A percentile compares a stretch with the other conserved stretches of the same genome.
Conservation (phyloP, 2,797 vertebrate species). For the Anas capensis region DNA sequence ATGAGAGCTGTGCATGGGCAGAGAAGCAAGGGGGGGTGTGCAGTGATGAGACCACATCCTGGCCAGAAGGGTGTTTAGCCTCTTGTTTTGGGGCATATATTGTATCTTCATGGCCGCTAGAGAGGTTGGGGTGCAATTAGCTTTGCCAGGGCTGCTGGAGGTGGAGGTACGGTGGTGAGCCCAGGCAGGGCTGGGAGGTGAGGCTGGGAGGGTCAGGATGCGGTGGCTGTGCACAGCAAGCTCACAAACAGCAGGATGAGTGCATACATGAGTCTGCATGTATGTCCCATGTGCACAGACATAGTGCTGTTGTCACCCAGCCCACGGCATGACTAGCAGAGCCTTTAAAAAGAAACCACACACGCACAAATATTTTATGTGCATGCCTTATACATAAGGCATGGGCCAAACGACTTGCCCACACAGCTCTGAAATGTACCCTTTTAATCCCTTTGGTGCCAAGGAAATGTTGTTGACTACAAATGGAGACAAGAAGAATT, state of each 20-base stretch:
- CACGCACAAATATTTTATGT: slow-evolving; percentile 66
- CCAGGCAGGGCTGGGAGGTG: not conserved
- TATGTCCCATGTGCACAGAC: slow-evolving; percentile 50
- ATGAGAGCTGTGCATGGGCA: not conserved
- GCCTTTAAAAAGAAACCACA: slow-evolving; percentile 69
- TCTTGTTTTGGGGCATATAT: not conserved
- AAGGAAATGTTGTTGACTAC: slow-evolving; percentile 64
- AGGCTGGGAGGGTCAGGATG: not conserved
- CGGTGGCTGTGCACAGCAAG: not conserved
- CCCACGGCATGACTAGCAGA: slow-evolving; percentile 55
- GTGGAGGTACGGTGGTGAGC: not conserved
- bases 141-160: not conserved
- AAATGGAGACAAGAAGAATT: slow-evolving; percentile 37
- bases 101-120: not conserved
- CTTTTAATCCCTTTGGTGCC: slow-evolving; percentile 54
- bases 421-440: slow-evolving; percentile 67
- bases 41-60: accelerated
- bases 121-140: not conserved
- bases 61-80: not conserved
- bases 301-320: slow-evolving; percentile 31
- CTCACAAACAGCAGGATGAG: not conserved
- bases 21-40: not conserved
- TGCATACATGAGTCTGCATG: slow-evolving; percentile 18
- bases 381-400: slow-evolving; percentile 59
- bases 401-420: slow-evolving; percentile 62